Conservation (phyloP, 2,888 invertebrate species). For the Diarsia rubi region DNA sequence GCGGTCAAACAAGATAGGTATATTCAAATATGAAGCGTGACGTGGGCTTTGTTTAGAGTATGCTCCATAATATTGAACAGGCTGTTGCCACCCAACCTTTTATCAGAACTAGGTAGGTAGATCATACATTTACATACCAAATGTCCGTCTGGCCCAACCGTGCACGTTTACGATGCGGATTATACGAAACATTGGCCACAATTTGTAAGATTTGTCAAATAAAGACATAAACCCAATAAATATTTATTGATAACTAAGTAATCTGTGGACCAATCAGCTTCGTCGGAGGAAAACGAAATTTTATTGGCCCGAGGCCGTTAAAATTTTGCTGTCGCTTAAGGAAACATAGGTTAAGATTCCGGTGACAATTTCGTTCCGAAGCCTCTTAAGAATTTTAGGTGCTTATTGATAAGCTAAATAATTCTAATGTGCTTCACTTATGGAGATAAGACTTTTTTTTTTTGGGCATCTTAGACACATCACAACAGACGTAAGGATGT, state of each 20-base stretch:
- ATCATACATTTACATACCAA: constrained; percentile 61
- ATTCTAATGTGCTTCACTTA: constrained; percentile 18
- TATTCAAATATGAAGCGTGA: constrained; percentile 15
- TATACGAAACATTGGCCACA: constrained; percentile 61
- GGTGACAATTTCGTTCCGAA: constrained; percentile 58
- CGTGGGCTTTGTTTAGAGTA: constrained; percentile 29
- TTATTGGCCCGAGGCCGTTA: constrained; percentile 53
- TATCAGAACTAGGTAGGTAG: constrained; percentile 50
- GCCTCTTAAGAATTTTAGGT: constrained; percentile 45
- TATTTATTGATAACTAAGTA: constrained; percentile 65
- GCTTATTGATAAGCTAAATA: constrained; percentile 35
- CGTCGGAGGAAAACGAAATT: constrained; percentile 51
- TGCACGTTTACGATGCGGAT: constrained; percentile 59
- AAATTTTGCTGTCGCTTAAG: constrained; percentile 49
- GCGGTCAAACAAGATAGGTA: constrained; percentile 14
- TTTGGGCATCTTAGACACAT: not conserved
- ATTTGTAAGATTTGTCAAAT: constrained; percentile 70
- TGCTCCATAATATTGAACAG: constrained; percentile 18
- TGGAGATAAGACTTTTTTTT: constrained; percentile 13
- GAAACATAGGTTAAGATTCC: constrained; percentile 45
- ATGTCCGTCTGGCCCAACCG: constrained; percentile 37
- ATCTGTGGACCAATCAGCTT: constrained; percentile 55
- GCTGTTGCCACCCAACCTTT: constrained; percentile 46
- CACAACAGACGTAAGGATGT: constrained; percentile 46
- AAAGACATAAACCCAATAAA: constrained; percentile 68